These are phyloP conservation scores for Blastomussa wellsi DNA, from an alignment of 92 coral and sea anemone species.

Conservation along the genomic window DNA sequence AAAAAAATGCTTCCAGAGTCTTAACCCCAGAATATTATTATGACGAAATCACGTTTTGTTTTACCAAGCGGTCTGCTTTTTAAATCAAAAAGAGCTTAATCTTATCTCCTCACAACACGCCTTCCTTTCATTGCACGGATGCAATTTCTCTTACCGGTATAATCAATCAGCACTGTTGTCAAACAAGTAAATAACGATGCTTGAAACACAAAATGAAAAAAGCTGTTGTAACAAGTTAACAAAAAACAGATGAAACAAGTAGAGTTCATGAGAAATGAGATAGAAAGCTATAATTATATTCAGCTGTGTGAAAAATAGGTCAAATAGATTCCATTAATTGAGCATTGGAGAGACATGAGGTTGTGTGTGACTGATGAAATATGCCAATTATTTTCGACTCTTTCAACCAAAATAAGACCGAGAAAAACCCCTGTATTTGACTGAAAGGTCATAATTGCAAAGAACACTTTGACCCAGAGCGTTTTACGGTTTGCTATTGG, in stretches of 20 bases:
- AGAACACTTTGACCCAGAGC: neutral
- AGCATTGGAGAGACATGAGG: neutral
- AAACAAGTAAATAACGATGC: neutral
- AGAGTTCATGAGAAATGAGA: neutral
- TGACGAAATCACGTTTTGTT: neutral
- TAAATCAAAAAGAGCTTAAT: neutral
- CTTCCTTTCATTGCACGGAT: slow-evolving; percentile 3
- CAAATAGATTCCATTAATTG: neutral
- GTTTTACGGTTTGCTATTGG: neutral
- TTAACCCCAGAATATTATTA: neutral
- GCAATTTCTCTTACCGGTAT: neutral
- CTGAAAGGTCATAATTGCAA: neutral
- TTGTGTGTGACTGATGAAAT: no score
- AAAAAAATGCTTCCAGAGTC: neutral
- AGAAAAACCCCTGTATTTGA: neutral
- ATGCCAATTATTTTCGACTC: neutral
- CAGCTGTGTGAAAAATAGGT: neutral
- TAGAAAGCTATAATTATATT: neutral
- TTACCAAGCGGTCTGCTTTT: neutral
- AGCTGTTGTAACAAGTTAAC: neutral
- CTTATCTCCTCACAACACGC: neutral
- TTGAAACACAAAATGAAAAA: neutral
- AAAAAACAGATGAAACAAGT: neutral
- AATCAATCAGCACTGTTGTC: neutral
- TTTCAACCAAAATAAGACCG: neutral